Base-by-base conservation (phyloP, 2,797 vertebrate genomes). In the Sarcophilus harrisii region DNA sequence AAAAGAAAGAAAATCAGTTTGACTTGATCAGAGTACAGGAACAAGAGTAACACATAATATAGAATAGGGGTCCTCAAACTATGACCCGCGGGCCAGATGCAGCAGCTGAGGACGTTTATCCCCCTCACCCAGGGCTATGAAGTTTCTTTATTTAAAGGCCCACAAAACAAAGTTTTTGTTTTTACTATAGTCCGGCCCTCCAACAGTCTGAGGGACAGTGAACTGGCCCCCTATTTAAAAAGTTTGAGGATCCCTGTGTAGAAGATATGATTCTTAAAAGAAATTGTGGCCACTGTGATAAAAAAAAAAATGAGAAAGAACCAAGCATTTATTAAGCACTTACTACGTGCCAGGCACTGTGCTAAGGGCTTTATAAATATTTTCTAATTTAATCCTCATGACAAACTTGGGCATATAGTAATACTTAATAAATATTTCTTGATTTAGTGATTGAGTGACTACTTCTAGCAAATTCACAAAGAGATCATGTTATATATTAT, bases 301-400 rank as follows among this genome's bases (percentile, higher is more conserved):
- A 54, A 11, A n/a, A 32, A 55, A 32, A 62, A 0, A 29, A 58
- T 57, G 1, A 58, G 45, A 55, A 91, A 21, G 16, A 30, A 8
- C 14, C 57, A 57, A 91, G 29, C 54, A 30, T 27, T 28, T 92
- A 90, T 0, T 49, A 57, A 95, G 21, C 21, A 4, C 38, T 81
- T 91, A 90, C 49, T 60, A 4, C 54, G n/a, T 29, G 57, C 29
- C 30, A 32, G 59, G 29, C 90, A 38, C 18, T 94, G 1, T 57
- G 24, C 62, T 62, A 57, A 81, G 49, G 49, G 52, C 52, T 92
- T 73, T n/a, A 38, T 29, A 4, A 54, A 4, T 13, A 0, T 91
- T 73, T 30, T 45, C 29, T 95, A 90, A 45, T 92, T 81, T 59
- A 87, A 45, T 57, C 57, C 58, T 95, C 81, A 38, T 57, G 92